Evolutionary conservation across 37 sponge, comb jelly and placozoan species (phyloP), one percentile per base, ranked within the genome.

Genomic region (Chondrilla cf. caribensis): DNA sequence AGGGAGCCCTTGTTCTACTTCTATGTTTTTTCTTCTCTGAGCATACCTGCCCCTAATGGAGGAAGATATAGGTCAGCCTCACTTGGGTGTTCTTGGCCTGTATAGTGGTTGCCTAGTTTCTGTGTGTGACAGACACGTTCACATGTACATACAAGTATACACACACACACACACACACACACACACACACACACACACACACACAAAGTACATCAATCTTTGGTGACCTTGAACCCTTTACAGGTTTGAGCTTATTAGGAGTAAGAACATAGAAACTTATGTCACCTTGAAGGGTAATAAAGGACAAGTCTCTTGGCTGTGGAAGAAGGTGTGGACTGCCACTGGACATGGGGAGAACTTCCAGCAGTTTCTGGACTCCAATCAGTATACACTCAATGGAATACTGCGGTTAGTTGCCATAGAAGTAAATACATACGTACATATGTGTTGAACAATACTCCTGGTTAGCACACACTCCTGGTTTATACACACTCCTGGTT

Each of bases 301-400:
- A 14, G 64, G 60, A 14, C 90, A 85, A 24, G 24, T 89, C 18
- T 89, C 58, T 65, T 89, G 85, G 85, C 57, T 81, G 70, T 89
- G 80, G 83, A 81, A 47, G 68, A 89, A 89, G 84, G 80, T 85
- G 70, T 31, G 77, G 84, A 77, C 84, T 82, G 9, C 79, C 64
- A 25, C 80, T 79, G 54, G 87, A 73, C 19, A 91, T 42, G 17
- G 88, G 85, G 79, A 85, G 19, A 22, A 72, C 80, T 22, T 77
- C 21, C 54, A 77, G 24, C 33, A 59, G 67, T 22, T 24, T 14
- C 35, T 73, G 70, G 76, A 73, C 40, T 73, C 76, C 2, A 40
- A 73, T 9, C 76, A 73, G 76, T 73, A 73, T 11, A 73, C 76
- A 37, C 24, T 82, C 47, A 58, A 72, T 40, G 21, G 59, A 62